Conservation (phyloP, 2,797 vertebrate genomes). For the Pygocentrus nattereri region DNA sequence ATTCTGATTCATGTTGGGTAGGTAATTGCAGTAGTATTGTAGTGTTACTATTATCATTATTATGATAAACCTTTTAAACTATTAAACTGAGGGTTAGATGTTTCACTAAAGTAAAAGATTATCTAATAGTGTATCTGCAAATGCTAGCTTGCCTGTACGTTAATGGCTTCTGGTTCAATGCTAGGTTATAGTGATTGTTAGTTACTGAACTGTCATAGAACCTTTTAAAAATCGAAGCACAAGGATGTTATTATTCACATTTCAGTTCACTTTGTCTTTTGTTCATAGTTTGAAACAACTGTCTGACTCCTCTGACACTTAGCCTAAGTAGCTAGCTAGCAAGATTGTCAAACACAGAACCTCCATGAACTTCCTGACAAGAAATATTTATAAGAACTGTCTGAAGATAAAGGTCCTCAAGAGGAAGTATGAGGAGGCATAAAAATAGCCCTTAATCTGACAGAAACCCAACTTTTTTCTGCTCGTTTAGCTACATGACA, state of each 20-base stretch:
- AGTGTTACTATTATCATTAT: no score
- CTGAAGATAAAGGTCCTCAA: conserved; percentile 4
- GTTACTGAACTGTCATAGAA: neutral
- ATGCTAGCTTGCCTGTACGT: no score
- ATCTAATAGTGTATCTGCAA: no score
- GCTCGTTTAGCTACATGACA: neutral
- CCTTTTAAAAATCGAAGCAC: neutral
- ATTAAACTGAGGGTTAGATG: no score
- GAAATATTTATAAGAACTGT: conserved; percentile 20
- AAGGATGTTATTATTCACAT: neutral
- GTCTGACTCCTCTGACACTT: neutral
- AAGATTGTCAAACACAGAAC: conserved; percentile 11
- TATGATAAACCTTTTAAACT: no score
- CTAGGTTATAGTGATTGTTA: neutral
- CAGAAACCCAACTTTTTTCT: neutral
- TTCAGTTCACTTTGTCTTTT: neutral
- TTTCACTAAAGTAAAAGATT: no score
- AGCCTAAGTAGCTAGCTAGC: neutral
- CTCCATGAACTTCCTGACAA: conserved; percentile 9
- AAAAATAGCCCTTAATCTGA: conserved; percentile 6
- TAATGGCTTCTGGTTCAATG: neutral
- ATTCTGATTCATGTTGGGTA: no score
- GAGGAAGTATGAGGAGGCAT: neutral
- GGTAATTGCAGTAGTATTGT: no score
- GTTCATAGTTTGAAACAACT: neutral